Conservation (phyloP, 2,888 invertebrate genomes). For the Fragum whitleyi region DNA sequence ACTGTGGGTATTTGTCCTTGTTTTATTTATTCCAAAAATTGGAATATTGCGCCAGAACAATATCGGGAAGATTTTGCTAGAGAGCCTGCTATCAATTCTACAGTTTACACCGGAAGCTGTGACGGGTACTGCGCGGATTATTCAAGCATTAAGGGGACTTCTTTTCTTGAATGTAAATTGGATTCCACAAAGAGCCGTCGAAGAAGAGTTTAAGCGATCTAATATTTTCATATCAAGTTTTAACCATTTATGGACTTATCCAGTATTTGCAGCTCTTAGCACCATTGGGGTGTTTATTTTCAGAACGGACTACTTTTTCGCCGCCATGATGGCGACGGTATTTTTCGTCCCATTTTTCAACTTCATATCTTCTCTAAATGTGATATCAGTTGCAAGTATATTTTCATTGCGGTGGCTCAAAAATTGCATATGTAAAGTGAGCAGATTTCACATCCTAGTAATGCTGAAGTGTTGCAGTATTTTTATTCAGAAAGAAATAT, state of each 20-base stretch:
- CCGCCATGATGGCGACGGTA: conserved; percentile 70
- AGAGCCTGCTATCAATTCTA: conserved; percentile 75
- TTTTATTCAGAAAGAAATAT: too few species aligned
- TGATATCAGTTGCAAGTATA: background rate
- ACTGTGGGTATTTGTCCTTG: conserved; percentile 74
- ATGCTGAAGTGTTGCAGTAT: too few species aligned
- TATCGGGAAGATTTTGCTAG: conserved; percentile 72
- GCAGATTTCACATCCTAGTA: too few species aligned
- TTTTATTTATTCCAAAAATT: conserved; percentile 77
- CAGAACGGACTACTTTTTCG: conserved; percentile 16
- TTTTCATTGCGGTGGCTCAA: background rate
- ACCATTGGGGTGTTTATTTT: conserved; percentile 68
- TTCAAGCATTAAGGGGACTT: conserved; percentile 73
- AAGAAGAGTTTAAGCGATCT: conserved; percentile 75
- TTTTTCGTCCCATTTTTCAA: conserved; percentile 75
- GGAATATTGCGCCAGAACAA: conserved; percentile 73
- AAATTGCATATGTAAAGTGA: too few species aligned
- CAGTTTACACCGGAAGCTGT: conserved; percentile 81
- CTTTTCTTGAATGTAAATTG: conserved; percentile 75
- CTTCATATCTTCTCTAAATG: conserved; percentile 72
- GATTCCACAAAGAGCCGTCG: conserved; percentile 79
- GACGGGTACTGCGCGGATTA: conserved; percentile 76
- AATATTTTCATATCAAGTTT: conserved; percentile 78
- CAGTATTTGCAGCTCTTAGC: conserved; percentile 64
- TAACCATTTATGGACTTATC: conserved; percentile 78